phyloP scores from a whole-genome alignment of 92 coral and sea anemone genomes.

The Isaurus tuberculatus region DNA sequence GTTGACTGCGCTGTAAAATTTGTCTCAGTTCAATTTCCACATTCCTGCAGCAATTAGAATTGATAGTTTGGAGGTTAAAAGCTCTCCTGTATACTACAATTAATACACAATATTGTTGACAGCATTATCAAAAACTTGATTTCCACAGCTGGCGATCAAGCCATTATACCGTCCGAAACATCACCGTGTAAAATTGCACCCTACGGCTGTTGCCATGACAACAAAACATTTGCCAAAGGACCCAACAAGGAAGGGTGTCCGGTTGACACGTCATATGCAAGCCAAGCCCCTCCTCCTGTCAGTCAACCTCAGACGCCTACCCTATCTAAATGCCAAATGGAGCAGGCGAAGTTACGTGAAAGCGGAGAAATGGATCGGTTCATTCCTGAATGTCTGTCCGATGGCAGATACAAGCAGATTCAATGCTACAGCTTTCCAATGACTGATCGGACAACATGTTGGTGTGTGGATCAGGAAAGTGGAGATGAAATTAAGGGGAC shows the following conservation, averaged over 20 bases:
- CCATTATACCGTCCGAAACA: conserved; percentile 36
- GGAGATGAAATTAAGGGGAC: conserved; percentile 84
- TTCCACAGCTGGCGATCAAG: conserved; percentile 49
- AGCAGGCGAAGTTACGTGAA: conserved; percentile 50
- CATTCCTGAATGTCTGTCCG: conserved; percentile 77
- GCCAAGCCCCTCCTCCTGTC: conserved; percentile 22
- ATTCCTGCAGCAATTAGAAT: no score
- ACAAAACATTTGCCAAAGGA: conserved; percentile 78
- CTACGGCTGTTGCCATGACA: conserved; percentile 91
- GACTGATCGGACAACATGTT: conserved; percentile 73
- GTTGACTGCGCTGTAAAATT: no score
- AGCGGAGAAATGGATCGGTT: conserved; percentile 72
- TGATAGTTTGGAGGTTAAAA: no score
- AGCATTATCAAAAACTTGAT: neutral
- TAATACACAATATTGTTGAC: no score
- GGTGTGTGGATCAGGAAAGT: conserved; percentile 87
- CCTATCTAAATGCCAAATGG: conserved; percentile 63
- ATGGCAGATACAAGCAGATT: conserved; percentile 73
- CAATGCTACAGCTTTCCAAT: conserved; percentile 84
- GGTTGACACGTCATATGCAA: conserved; percentile 20
- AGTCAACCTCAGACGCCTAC: conserved; percentile 19
- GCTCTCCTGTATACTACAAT: no score
- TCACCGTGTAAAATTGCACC: conserved; percentile 74
- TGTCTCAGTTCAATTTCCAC: no score
- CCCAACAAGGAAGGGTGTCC: conserved; percentile 90